Base-by-base conservation (phyloP, 2,113 vertebrate species). In the Cyanistes caeruleus region DNA sequence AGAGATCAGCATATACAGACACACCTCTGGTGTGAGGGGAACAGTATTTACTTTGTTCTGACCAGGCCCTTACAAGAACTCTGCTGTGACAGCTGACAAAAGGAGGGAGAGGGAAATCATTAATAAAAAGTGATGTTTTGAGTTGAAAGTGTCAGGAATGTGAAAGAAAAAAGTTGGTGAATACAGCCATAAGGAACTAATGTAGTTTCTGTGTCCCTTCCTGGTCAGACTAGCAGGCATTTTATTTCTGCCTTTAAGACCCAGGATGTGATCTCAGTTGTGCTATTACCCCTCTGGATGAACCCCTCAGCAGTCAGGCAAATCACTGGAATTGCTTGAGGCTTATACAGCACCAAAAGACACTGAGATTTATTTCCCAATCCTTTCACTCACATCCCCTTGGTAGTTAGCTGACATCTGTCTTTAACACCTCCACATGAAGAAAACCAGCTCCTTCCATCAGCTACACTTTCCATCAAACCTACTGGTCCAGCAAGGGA, bases 41-140 rank as follows among this genome's bases (percentile, higher is more conserved):
- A 92, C 62, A 87, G 69, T 51, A 27, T 94, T 95, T 76, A 70
- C 90, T 85, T 93, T 96, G 93, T 83, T 91, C 77, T 68, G 46
- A 70, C 60, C 23, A 43, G 72, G 37, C 17, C 25, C 68, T 91
- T 82, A 87, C 35, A 86, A 76, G 64, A 86, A 51, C 31, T 70
- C 35, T 49, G 63, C 70, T 84, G 33, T 63, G 85, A 60, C 69
- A 89, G 68, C 37, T 85, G 84, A 60, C 52, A 68, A 89, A 82
- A 87, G 46, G 46, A 88, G 62, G 35, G 39, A 70, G 74, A 92
- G 88, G 73, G 44, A 70, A 65, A 62, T 23, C 41, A 27, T 81
- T 89, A 90, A 78, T 69, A 84, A 88, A 87, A 84, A 48, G 63
- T 23, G 62, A 22, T 62, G 27, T 44, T 95, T 87, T 46, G 43